Evolutionary conservation across 2,888 invertebrate species (phyloP).

Genomic region (Nemoura dubitans): DNA sequence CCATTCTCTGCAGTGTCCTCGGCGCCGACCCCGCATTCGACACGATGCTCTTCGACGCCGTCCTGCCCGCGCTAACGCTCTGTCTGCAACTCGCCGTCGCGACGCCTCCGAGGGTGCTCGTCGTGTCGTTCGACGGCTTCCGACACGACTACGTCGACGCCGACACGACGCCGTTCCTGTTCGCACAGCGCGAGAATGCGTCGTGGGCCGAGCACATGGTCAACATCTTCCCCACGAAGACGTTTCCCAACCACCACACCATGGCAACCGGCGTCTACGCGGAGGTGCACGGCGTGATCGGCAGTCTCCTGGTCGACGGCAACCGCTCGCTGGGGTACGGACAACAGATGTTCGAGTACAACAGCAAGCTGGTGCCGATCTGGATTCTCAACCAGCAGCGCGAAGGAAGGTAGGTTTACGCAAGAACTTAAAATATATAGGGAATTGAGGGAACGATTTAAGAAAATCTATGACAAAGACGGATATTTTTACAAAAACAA

Average conservation of each 20-base stretch:
- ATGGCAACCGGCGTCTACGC: constrained; percentile 20
- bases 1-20: too few relatives aligned
- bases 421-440: too few relatives aligned
- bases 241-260: constrained; percentile 78
- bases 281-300: constrained; percentile 18
- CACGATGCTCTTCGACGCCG: neutral
- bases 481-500: too few relatives aligned
- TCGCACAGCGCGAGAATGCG: constrained; percentile 65
- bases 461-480: too few relatives aligned
- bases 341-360: constrained; percentile 31
- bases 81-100: neutral
- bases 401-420: neutral
- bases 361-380: neutral
- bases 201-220: constrained; percentile 67
- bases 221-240: constrained; percentile 75
- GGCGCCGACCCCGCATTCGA: neutral
- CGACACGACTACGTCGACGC: constrained; percentile 72
- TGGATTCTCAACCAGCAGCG: constrained; percentile 26
- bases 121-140: constrained; percentile 80
- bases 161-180: constrained; percentile 68
- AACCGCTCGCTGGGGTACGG: neutral
- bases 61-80: neutral
- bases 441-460: too few relatives aligned
- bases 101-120: constrained; percentile 57
- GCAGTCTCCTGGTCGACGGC: neutral